phyloP scores from a whole-genome alignment of 2,113 vertebrate genomes.

The Arothron firmamentum region DNA sequence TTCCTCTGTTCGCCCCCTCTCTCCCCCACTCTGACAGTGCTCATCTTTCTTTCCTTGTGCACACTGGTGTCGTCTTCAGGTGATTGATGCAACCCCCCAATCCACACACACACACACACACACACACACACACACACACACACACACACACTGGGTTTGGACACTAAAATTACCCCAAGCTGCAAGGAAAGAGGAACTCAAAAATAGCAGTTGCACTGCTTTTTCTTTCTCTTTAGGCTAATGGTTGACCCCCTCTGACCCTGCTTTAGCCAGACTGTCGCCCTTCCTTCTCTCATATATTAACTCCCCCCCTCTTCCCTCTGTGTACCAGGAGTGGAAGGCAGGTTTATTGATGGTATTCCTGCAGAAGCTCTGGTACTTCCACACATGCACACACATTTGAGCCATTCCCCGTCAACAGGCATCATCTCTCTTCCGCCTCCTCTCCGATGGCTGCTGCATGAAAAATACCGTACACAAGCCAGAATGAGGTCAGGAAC shows the following conservation, averaged over 20 bases:
- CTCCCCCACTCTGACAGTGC: constrained; percentile 23
- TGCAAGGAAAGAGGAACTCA: constrained; percentile 56
- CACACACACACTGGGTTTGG: constrained; percentile 34
- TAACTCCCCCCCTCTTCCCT: constrained; percentile 22
- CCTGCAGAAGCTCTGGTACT: constrained; percentile 54
- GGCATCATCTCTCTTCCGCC: constrained; percentile 49
- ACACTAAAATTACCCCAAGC: constrained; percentile 72
- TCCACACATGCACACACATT: constrained; percentile 18
- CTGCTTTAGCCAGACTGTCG: constrained; percentile 31
- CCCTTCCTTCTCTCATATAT: constrained; percentile 26
- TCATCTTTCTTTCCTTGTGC: constrained; percentile 55
- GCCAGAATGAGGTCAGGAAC: constrained; percentile 75
- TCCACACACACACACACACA: constrained; percentile 1
- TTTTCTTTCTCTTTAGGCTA: constrained; percentile 59
- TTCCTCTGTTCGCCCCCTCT: constrained; percentile 8
- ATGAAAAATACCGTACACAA: constrained; percentile 72
- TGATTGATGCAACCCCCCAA: constrained; percentile 68
- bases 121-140: no score
- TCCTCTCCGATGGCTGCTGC: constrained; percentile 48
- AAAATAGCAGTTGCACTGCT: constrained; percentile 68
- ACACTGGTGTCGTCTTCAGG: constrained; percentile 60
- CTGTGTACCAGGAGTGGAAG: constrained; percentile 21
- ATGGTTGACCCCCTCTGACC: constrained; percentile 49
- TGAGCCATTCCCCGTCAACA: constrained; percentile 31
- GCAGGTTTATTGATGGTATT: constrained; percentile 74